Evolutionary conservation across 2,113 vertebrate species (phyloP), one percentile per base, ranked within the genome.

Genomic region (Scophthalmus maximus): DNA sequence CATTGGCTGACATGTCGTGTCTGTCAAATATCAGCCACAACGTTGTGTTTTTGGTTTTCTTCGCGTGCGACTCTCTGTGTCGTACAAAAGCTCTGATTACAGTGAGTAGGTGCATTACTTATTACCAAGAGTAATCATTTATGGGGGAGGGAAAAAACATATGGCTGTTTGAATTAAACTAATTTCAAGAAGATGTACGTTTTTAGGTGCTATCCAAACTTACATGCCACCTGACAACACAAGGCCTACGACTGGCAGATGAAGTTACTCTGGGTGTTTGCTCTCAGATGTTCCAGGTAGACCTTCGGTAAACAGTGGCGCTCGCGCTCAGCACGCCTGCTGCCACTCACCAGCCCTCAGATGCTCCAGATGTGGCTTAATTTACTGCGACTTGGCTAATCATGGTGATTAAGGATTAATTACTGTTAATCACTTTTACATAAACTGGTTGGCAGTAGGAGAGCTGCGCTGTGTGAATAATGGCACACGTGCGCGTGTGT

Each of bases 371-470:
- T 97, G 96, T 96, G 96, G 95, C 95, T 96, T 98, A 96, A 98
- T 99, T 98, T 97, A 97, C 96, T 98, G 97, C 95, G 94, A 97
- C 96, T 97, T 96, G 94, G 95, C 95, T 99, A 99, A 98, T 99
- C 97, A 98, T 93, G 94, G 95, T 98, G 97, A 98, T 99, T 98
- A 98, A 96, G 96, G 94, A 96, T 97, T 99, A 98, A 98, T 98
- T 97, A 96, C 95, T 96, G 95, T 97, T 97, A 97, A 97, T 99
- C 97, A 97, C 95, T 96, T 97, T 96, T 96, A 97, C 96, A 97
- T 97, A 98, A 98, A 97, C 96, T 96, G 95, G 96, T 95, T 94
- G 95, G 95, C 96, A 95, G 96, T 96, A 92, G 95, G 95, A 96
- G 95, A 96, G 95, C 94, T 88, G 87, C 89, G 94, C 95, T 94